Percentiles rank a stretch among this genome's conserved stretches.
Conservation (phyloP, 2,797 vertebrate genomes). For the Hippopotamyrus pictus region DNA sequence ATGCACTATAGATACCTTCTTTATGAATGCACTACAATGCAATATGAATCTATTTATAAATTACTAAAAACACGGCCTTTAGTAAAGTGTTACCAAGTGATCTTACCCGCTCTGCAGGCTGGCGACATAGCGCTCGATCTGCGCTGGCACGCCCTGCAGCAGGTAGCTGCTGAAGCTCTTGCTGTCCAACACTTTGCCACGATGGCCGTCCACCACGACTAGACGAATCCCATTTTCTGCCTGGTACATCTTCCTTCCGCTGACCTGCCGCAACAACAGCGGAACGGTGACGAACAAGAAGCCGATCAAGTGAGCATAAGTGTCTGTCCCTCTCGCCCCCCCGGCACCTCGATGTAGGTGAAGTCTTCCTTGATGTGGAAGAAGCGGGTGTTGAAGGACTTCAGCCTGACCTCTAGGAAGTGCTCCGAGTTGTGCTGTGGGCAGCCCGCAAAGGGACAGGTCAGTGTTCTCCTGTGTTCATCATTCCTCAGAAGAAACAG, state of each 20-base stretch:
- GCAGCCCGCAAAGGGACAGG: not conserved
- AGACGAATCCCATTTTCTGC: conserved; percentile 79
- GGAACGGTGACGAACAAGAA: not conserved
- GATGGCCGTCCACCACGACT: conserved; percentile 71
- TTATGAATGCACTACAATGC: not conserved
- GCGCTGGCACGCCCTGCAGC: conserved; percentile 81
- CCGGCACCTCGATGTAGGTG: conserved; percentile 72
- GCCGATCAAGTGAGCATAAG: not conserved
- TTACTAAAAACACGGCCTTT: too few relatives aligned
- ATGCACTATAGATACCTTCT: not conserved
- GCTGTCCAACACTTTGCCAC: conserved; percentile 68
- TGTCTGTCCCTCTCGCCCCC: not conserved
- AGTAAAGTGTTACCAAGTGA: not conserved
- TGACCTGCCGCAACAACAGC: conserved; percentile 62
- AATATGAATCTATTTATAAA: not conserved
- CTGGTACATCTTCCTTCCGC: conserved; percentile 69
- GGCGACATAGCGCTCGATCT: conserved; percentile 74
- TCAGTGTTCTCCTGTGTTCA: too few relatives aligned
- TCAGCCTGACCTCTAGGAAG: conserved; percentile 81
- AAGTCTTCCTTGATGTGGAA: conserved; percentile 85
- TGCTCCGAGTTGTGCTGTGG: conserved; percentile 68
- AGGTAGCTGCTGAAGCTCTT: conserved; percentile 70
- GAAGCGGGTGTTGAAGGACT: conserved; percentile 79
- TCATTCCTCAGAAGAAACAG: not conserved
- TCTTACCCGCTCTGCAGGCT: conserved; percentile 76